These are phyloP conservation scores for Muscidifurax raptorellus DNA, from an alignment of 1,140 invertebrate species.

Conservation along the genomic window DNA sequence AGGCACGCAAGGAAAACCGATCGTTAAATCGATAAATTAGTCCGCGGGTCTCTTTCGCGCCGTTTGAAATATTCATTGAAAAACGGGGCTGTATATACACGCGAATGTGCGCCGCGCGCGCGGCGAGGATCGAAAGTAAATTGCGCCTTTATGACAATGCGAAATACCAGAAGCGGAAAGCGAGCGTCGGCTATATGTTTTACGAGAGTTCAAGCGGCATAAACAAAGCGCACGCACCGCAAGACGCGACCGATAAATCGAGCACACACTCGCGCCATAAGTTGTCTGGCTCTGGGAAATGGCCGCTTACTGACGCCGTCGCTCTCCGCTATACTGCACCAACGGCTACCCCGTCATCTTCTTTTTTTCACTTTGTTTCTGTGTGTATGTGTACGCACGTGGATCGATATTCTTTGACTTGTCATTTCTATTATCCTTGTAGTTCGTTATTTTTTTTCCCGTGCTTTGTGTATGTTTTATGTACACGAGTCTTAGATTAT, in stretches of 20 bases:
- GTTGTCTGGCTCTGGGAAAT: slow-evolving; percentile 64
- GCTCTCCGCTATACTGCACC: slow-evolving; percentile 13
- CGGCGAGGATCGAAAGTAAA: slow-evolving; percentile 14
- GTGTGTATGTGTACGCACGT: neutral
- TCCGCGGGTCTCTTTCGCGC: neutral
- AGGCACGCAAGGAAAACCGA: neutral
- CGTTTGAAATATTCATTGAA: slow-evolving; percentile 9
- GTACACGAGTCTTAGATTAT: no score
- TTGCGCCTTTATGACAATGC: slow-evolving; percentile 32
- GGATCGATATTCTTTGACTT: slow-evolving; percentile 4
- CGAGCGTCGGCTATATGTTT: slow-evolving; percentile 13
- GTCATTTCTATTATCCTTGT: neutral
- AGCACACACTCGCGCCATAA: slow-evolving; percentile 27
- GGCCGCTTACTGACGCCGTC: slow-evolving; percentile 53
- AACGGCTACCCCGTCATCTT: slow-evolving; percentile 27
- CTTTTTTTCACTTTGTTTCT: neutral
- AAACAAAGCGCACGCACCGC: slow-evolving; percentile 58
- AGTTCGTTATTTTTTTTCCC: no score
- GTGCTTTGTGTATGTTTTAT: neutral
- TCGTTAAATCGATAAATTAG: neutral
- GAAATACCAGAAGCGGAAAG: slow-evolving; percentile 35
- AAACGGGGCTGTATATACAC: slow-evolving; percentile 26
- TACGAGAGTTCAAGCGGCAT: slow-evolving; percentile 50
- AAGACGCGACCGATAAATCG: slow-evolving; percentile 63
- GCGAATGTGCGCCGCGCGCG: neutral